Base-by-base conservation (phyloP, 2,888 invertebrate species). In the Lampropteryx suffumata region DNA sequence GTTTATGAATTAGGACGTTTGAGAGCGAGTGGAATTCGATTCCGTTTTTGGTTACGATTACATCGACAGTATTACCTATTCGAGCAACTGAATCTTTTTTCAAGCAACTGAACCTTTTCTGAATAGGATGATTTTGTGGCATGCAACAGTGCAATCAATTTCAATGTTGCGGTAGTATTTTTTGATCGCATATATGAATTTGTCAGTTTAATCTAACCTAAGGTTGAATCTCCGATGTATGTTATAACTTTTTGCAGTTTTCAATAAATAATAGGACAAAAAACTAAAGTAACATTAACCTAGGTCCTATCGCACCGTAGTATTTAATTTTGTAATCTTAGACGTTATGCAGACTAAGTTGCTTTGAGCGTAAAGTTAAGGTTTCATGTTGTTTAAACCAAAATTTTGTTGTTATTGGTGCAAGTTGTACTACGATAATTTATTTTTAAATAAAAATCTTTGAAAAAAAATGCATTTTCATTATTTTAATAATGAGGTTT, bases 341-440 rank as follows among this genome's bases (percentile, higher is more conserved):
- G 59, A 62, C 51, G 61, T 69, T 71, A 67, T 71, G 73, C 74
- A 73, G 67, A 50, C 64, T 75, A 73, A 70, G 72, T 74, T 72
- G 88, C 87, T 88, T 87, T 78, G 82, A 81, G 82, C 82, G 78
- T 17, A 79, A 82, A 71, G 79, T 82, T 82, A 74, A 66, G 77
- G 79, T 82, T 86, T 84, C 82, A 77, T 76, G 80, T 84, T 87
- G 81, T 85, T 83, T 76, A 79, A 84, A 88, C 84, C 85, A 84
- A 88, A 87, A 86, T 89, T 89, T 84, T 86, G 88, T 90, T 89
- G 88, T 90, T 89, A 89, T 84, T 83, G 87, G 84, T 89, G 86
- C 88, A 85, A 89, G 80, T 84, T 87, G 87, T 87, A 85, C 83
- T 84, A 81, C 79, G 69, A 88, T 89, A 88, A 89, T 90, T 89